Evolutionary conservation across 2,888 invertebrate species (phyloP).

Genomic region (Didymodactylos carnosus): DNA sequence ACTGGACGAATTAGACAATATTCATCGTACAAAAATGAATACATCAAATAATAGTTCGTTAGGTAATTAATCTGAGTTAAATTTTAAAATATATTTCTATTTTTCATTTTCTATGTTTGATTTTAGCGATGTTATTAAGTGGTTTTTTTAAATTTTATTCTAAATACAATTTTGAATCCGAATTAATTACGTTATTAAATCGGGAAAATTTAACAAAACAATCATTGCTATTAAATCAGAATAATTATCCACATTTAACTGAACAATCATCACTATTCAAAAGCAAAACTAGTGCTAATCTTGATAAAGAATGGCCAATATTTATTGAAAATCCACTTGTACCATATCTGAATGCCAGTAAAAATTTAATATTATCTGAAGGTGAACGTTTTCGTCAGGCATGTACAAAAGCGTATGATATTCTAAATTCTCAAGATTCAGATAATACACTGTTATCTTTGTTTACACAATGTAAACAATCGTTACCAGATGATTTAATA

Average conservation of each 20-base stretch:
- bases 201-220: not conserved
- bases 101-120: not conserved
- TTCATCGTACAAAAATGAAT: not conserved
- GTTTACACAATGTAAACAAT: not conserved
- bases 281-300: no score
- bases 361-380: not conserved
- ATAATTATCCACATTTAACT: no score
- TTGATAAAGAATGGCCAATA: not conserved
- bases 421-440: not conserved
- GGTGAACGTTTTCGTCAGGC: not conserved
- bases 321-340: constrained; percentile 6
- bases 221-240: no score
- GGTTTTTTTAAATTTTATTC: constrained; percentile 16
- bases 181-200: not conserved
- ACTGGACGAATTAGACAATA: not conserved
- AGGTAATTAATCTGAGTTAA: not conserved
- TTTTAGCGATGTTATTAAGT: not conserved
- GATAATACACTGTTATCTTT: not conserved
- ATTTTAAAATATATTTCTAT: not conserved
- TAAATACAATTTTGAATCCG: constrained; percentile 9
- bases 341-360: constrained; percentile 9
- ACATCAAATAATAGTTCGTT: not conserved
- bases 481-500: not conserved
- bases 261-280: not conserved
- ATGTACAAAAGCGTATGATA: not conserved